Evolutionary conservation across 1,140 invertebrate genomes (phyloP), one percentile per base, ranked within the genome.

Genomic region (Wasmannia auropunctata): DNA sequence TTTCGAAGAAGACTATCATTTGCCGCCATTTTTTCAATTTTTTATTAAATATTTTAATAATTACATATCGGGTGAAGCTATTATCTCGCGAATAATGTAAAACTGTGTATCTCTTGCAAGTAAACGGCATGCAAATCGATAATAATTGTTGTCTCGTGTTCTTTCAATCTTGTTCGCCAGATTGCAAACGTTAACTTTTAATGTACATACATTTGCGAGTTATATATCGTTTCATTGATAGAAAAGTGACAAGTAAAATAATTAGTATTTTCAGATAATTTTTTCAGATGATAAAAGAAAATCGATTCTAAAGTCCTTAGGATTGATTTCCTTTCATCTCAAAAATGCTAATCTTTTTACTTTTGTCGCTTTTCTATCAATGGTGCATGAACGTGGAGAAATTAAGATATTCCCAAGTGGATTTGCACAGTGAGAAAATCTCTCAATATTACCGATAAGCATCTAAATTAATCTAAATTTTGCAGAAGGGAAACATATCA

Each of bases 31-130:
- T 28, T 46, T 69, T 70, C 19, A 34, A 63, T 63, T 37, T 51
- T 2, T 28, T 65, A 22, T 67, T 72, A 34, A 72, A 72, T 54
- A 72, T 72, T 22, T 22, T 22, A 69, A 46, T 28, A 65, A 49
- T 70, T 49, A 25, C 16, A 62, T 22, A 65, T 65, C 5, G 10
- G 7, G 22, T 40, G 14, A 22, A 11, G 8, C 10, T 37, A 65
- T 40, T 70, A 25, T 46, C 2, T 49, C 16, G 25, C 1, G 3
- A 46, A 4, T 67, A 56, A 74, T 54, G 58, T 40, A 40, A 25
- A 74, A 8, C 31, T 25, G 7, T 14, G 0, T 37, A 2, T 37
- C 11, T 58, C 22, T 34, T 34, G n/a, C n/a, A 1, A 51, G 25
- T n/a, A 14, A 72, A n/a, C 14, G 19, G 19, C n/a, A 54, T 72